phyloP scores from a whole-genome alignment of 2,888 invertebrate species.

The Colletes collaris region DNA sequence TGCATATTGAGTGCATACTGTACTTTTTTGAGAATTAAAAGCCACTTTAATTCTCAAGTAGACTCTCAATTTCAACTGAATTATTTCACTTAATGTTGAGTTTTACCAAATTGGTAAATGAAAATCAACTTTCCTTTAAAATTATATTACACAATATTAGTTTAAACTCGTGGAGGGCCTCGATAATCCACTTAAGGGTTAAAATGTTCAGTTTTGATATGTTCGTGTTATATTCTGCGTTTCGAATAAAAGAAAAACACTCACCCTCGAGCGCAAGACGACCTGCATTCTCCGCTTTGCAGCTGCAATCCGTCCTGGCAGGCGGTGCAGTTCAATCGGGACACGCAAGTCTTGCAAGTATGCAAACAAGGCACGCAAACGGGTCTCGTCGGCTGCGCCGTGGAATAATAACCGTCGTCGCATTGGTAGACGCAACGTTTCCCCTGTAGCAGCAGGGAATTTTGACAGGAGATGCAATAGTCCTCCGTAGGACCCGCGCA shows the following conservation, averaged over 20 bases:
- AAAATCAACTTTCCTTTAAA: no score
- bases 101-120: no score
- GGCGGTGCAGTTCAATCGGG: constrained; percentile 91
- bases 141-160: no score
- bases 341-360: constrained; percentile 90
- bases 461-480: constrained; percentile 90
- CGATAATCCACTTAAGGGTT: no score
- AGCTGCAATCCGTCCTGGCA: constrained; percentile 91
- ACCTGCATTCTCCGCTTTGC: constrained; percentile 92
- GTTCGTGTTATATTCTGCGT: no score
- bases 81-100: no score
- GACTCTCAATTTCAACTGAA: no score
- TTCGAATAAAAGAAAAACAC: constrained; percentile 25
- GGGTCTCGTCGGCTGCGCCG: constrained; percentile 84
- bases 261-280: constrained; percentile 90
- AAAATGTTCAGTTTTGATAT: no score
- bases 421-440: constrained; percentile 91
- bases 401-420: constrained; percentile 89
- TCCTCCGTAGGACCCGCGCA: constrained; percentile 91
- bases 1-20: no score
- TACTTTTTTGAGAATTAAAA: no score
- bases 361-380: constrained; percentile 91
- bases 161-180: no score
- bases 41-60: no score
- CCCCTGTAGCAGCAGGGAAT: constrained; percentile 89